Evolutionary conservation across 30 jellyfish, hydroid and myxozoan species (phyloP).

Genomic region (Aurelia sp.): DNA sequence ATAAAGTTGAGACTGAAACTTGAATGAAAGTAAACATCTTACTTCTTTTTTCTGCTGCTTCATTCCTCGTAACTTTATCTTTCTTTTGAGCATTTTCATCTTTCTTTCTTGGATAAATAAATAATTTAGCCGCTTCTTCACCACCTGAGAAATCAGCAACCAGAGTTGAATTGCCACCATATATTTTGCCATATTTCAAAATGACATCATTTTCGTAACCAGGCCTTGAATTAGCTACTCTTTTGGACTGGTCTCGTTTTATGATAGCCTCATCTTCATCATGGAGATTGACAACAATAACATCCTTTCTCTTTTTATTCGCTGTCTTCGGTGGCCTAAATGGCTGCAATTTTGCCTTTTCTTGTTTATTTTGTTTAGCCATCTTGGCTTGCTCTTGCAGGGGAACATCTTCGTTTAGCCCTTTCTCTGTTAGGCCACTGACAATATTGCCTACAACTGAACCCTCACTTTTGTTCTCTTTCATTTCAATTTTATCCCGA

Average conservation of each 20-base stretch:
- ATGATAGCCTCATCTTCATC: slow-evolving; percentile 7
- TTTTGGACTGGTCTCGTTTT: slow-evolving; percentile 34
- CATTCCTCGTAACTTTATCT: slow-evolving; percentile 43
- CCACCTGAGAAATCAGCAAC: slow-evolving; percentile 90
- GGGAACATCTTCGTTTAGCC: background rate
- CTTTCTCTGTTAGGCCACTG: background rate
- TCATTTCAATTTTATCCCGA: background rate
- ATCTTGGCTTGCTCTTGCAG: background rate
- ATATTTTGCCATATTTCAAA: slow-evolving; percentile 43
- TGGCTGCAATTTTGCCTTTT: background rate
- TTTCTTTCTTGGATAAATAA: slow-evolving; percentile 36
- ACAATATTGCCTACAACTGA: background rate
- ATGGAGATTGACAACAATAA: slow-evolving; percentile 46
- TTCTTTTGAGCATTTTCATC: slow-evolving; percentile 42
- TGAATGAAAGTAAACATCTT: background rate
- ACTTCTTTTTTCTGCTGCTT: slow-evolving; percentile 51
- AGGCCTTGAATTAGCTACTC: slow-evolving; percentile 6
- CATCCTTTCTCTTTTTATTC: background rate
- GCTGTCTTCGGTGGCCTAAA: background rate
- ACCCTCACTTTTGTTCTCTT: background rate
- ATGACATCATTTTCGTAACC: slow-evolving; percentile 35
- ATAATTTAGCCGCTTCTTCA: slow-evolving; percentile 64
- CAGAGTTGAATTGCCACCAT: slow-evolving; percentile 55
- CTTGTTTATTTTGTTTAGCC: background rate
- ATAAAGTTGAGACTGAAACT: no score